These are phyloP conservation scores for Eledone cirrhosa DNA, from an alignment of 2,888 invertebrate species.

Conservation along the genomic window DNA sequence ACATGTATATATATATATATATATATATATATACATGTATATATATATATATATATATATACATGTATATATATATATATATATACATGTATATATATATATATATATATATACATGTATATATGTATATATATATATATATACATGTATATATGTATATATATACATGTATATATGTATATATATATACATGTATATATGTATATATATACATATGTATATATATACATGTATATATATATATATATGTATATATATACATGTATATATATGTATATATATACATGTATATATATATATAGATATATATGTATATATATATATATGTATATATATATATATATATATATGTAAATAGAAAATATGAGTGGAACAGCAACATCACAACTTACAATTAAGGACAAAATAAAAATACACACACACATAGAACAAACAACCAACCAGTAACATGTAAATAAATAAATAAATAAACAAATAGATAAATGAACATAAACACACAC, in stretches of 20 bases:
- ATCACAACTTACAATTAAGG: no score
- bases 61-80: not conserved
- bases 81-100: not conserved
- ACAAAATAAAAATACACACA: no score
- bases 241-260: constrained; percentile 21
- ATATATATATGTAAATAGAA: not conserved
- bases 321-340: not conserved
- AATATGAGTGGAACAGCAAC: no score
- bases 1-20: not conserved
- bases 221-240: constrained; percentile 20
- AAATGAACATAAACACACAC: no score
- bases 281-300: no score
- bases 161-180: not conserved
- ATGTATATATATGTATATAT: constrained; percentile 8
- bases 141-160: not conserved
- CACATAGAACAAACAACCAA: no score
- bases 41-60: not conserved
- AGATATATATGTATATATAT: no score
- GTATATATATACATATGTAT: not conserved
- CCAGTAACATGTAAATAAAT: no score
- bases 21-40: not conserved
- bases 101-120: not conserved
- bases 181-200: constrained; percentile 2
- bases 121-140: constrained; percentile 2
- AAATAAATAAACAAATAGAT: no score